Evolutionary conservation across 2,797 vertebrate species (phyloP).

Genomic region (Sparus aurata): DNA sequence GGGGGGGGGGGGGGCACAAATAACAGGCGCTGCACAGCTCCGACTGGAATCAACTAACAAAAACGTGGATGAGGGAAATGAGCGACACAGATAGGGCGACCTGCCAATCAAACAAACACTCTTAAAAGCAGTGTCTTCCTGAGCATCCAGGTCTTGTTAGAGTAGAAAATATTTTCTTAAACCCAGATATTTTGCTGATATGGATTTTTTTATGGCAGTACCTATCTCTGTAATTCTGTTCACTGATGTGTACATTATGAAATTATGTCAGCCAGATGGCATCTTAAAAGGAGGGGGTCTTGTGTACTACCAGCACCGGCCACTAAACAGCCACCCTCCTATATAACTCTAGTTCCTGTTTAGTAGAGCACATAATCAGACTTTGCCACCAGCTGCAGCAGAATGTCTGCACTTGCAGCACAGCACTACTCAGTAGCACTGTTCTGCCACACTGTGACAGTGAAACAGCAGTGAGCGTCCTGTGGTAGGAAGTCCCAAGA

Average conservation of each 20-base stretch:
- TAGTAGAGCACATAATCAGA: slow-evolving; percentile 90
- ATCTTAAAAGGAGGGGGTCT: slow-evolving; percentile 62
- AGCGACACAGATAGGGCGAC: slow-evolving; percentile 4
- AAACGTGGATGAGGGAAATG: not conserved
- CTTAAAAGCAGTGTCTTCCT: not conserved
- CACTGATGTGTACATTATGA: slow-evolving; percentile 42
- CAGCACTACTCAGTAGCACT: slow-evolving; percentile 43
- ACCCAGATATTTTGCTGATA: slow-evolving; percentile 12
- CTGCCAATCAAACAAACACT: not conserved
- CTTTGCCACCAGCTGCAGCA: slow-evolving; percentile 86
- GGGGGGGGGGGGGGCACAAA: slow-evolving; percentile 3
- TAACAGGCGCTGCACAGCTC: slow-evolving; percentile 27
- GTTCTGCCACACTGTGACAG: slow-evolving; percentile 55
- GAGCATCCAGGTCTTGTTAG: not conserved
- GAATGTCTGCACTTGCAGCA: slow-evolving; percentile 74
- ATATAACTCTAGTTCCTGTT: slow-evolving; percentile 82
- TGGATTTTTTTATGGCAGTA: slow-evolving; percentile 1
- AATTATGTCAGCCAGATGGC: slow-evolving; percentile 66
- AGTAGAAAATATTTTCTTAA: not conserved
- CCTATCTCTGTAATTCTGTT: slow-evolving; percentile 28
- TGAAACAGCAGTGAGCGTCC: slow-evolving; percentile 44
- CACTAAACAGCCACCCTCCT: slow-evolving; percentile 78
- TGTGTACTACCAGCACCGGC: slow-evolving; percentile 68
- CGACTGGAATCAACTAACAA: slow-evolving; percentile 41
- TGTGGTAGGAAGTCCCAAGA: slow-evolving; percentile 21